Percentiles rank a stretch among this genome's conserved stretches.
These are phyloP conservation scores for Ochotona princeps DNA, from an alignment of 2,113 vertebrate species.

Conservation along the genomic window DNA sequence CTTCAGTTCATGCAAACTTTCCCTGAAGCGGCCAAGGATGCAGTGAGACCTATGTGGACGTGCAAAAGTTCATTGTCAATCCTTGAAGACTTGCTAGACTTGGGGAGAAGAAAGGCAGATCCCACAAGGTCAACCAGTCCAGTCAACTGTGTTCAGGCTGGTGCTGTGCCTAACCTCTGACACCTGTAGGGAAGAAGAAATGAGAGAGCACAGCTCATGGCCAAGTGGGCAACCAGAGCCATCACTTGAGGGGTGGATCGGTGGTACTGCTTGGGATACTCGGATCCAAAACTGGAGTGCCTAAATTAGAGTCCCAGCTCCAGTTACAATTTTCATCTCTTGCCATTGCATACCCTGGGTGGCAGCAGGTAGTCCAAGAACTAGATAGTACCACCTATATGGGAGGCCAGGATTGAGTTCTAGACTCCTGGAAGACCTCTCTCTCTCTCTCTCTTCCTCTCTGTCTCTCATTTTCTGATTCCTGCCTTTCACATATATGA, in stretches of 20 bases:
- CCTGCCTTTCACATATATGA: too few relatives aligned
- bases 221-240: neutral
- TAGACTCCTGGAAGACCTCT: too few relatives aligned
- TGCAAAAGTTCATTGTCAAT: neutral
- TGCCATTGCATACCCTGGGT: too few relatives aligned
- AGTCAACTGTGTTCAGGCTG: constrained; percentile 5
- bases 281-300: too few relatives aligned
- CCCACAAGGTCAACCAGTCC: neutral
- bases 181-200: neutral
- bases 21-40: neutral
- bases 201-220: neutral
- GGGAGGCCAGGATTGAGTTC: too few relatives aligned
- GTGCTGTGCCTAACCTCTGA: neutral
- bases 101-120: neutral
- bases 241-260: neutral
- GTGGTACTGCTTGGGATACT: too few relatives aligned
- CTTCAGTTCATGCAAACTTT: neutral
- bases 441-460: too few relatives aligned
- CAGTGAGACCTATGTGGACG: constrained; percentile 9
- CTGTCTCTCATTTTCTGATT: too few relatives aligned
- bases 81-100: constrained; percentile 3
- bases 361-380: too few relatives aligned
- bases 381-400: too few relatives aligned
- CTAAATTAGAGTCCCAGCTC: too few relatives aligned
- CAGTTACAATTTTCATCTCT: too few relatives aligned